Evolutionary conservation across 1,140 invertebrate genomes (phyloP).

Genomic region (Mycetomoellerius zeteki): DNA sequence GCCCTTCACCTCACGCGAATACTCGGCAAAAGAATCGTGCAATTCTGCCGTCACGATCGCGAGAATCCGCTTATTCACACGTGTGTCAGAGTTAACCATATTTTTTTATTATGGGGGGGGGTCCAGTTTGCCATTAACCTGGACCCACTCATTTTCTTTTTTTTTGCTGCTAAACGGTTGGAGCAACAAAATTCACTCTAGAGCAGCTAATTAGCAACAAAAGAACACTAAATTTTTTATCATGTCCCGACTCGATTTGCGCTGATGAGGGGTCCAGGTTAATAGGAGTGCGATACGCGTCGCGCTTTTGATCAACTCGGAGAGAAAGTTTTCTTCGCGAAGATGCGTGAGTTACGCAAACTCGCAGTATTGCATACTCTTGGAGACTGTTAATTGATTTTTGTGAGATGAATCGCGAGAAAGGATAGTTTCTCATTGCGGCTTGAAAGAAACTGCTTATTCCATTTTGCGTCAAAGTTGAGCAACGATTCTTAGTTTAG

Average conservation of each 20-base stretch:
- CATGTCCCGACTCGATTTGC: too few relatives aligned
- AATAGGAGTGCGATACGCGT: not conserved
- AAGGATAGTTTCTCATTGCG: not conserved
- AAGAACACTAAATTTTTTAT: too few relatives aligned
- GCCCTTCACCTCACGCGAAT: constrained; percentile 52
- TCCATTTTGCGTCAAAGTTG: not conserved
- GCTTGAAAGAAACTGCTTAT: not conserved
- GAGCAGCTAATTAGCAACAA: too few relatives aligned
- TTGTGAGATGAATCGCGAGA: not conserved
- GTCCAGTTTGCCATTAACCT: too few relatives aligned
- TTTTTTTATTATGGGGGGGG: too few relatives aligned
- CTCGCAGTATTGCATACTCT: not conserved
- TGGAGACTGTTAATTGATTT: constrained; percentile 15
- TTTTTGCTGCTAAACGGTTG: too few relatives aligned
- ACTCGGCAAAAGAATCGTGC: constrained; percentile 59
- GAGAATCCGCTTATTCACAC: constrained; percentile 29
- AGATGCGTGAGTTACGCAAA: constrained; percentile 45
- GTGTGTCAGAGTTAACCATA: too few relatives aligned
- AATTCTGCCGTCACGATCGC: constrained; percentile 42
- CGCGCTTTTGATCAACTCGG: constrained; percentile 7
- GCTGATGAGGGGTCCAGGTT: too few relatives aligned
- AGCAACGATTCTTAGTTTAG: not conserved
- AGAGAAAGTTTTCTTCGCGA: constrained; percentile 47
- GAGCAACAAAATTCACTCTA: too few relatives aligned
- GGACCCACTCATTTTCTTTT: too few relatives aligned